Percentiles rank a stretch among this genome's conserved stretches.
These are phyloP conservation scores for Myopa testacea DNA, from an alignment of 2,888 invertebrate species.

Conservation along the genomic window DNA sequence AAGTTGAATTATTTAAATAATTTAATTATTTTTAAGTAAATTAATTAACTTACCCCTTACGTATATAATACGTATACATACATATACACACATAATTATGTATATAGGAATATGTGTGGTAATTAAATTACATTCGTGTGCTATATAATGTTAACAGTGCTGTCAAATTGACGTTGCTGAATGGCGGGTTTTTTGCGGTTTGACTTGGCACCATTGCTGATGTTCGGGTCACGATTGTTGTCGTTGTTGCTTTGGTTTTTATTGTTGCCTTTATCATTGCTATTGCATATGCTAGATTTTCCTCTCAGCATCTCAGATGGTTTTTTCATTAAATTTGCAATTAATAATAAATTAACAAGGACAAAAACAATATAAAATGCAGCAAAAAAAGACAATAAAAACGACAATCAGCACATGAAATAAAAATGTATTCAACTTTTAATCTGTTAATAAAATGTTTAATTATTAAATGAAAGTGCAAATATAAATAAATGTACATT, in stretches of 20 bases:
- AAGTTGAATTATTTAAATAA: too few species aligned
- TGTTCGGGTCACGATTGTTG: background rate
- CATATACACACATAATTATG: too few species aligned
- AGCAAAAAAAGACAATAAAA: background rate
- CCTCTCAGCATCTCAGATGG: background rate
- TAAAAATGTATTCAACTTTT: background rate
- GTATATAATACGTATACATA: too few species aligned
- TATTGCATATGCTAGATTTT: background rate
- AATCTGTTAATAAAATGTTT: background rate
- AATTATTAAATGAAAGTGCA: background rate
- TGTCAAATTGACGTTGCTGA: conserved; percentile 5
- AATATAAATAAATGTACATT: background rate
- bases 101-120: too few species aligned
- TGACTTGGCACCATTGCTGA: too few species aligned
- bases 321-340: conserved; percentile 1
- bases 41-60: too few species aligned
- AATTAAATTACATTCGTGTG: too few species aligned
- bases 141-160: conserved; percentile 16
- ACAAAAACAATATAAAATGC: conserved; percentile 3
- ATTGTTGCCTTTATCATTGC: background rate
- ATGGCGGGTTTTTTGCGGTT: too few species aligned
- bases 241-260: conserved; percentile 6
- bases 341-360: conserved; percentile 7
- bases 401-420: background rate
- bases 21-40: too few species aligned